Evolutionary conservation across 2,113 vertebrate species (phyloP).

Genomic region (Trematomus loennbergii): DNA sequence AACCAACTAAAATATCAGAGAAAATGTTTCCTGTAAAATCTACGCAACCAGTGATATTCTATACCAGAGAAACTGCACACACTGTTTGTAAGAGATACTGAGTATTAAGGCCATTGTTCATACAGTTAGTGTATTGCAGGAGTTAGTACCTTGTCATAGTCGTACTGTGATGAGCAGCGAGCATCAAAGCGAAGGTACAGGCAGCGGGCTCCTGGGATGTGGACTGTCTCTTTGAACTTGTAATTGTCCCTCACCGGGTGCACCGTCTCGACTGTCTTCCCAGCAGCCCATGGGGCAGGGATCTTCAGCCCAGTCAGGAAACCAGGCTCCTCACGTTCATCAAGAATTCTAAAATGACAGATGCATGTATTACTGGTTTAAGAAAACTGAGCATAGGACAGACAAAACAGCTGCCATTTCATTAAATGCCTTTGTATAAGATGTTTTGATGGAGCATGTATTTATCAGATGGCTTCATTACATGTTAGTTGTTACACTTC

Average conservation of each 20-base stretch:
- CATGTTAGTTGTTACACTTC: neutral
- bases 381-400: neutral
- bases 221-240: constrained; percentile 98
- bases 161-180: constrained; percentile 98
- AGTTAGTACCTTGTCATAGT: constrained; percentile 95
- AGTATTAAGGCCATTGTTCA: neutral
- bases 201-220: constrained; percentile 97
- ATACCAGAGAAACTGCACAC: neutral
- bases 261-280: constrained; percentile 97
- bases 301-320: constrained; percentile 98
- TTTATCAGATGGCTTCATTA: neutral
- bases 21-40: constrained; percentile 8
- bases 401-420: neutral
- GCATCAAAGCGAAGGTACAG: constrained; percentile 97
- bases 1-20: constrained; percentile 90
- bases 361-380: neutral
- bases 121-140: neutral
- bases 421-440: neutral
- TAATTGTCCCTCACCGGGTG: constrained; percentile 99
- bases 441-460: neutral
- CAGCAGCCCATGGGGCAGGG: constrained; percentile 98
- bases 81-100: neutral
- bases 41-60: neutral
- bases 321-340: constrained; percentile 96
- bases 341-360: constrained; percentile 88